A percentile compares a stretch with the other conserved stretches of the same genome.
These are phyloP conservation scores for Conchocele bisecta DNA, from an alignment of 2,888 invertebrate species.

Conservation along the genomic window DNA sequence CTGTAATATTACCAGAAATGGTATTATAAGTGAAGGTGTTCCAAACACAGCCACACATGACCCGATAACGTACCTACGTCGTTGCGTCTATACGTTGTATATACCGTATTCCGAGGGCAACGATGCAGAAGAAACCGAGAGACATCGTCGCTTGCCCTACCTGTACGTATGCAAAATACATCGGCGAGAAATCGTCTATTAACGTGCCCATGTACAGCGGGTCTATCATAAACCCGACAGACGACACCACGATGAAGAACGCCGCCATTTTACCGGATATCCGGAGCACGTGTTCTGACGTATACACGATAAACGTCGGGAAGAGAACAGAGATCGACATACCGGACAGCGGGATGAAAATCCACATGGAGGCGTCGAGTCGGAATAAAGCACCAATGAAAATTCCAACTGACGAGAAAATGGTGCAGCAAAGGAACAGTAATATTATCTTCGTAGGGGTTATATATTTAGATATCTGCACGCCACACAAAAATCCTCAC, in stretches of 20 bases:
- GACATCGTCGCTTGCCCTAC: too few relatives aligned
- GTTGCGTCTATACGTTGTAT: too few relatives aligned
- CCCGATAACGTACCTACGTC: too few relatives aligned
- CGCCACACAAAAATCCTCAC: constrained; percentile 81
- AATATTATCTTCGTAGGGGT: constrained; percentile 75
- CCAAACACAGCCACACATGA: too few relatives aligned
- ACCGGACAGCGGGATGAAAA: constrained; percentile 24
- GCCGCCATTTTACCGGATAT: constrained; percentile 35
- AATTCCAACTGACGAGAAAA: constrained; percentile 5
- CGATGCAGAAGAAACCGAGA: too few relatives aligned
- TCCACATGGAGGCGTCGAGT: constrained; percentile 19
- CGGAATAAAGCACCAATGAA: constrained; percentile 6
- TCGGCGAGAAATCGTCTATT: constrained; percentile 30
- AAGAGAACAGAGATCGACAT: constrained; percentile 23
- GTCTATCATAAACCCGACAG: constrained; percentile 31
- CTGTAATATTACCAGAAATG: too few relatives aligned
- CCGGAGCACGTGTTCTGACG: constrained; percentile 17
- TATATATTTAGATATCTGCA: constrained; percentile 79
- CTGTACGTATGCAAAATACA: constrained; percentile 27
- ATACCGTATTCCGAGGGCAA: too few relatives aligned
- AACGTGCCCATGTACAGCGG: constrained; percentile 28
- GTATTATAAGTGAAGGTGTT: too few relatives aligned
- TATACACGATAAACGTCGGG: constrained; percentile 40
- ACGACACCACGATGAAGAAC: constrained; percentile 15
- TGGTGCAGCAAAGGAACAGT: constrained; percentile 28